phyloP scores from a whole-genome alignment of 2,113 vertebrate genomes.

The Arizona elegans region DNA sequence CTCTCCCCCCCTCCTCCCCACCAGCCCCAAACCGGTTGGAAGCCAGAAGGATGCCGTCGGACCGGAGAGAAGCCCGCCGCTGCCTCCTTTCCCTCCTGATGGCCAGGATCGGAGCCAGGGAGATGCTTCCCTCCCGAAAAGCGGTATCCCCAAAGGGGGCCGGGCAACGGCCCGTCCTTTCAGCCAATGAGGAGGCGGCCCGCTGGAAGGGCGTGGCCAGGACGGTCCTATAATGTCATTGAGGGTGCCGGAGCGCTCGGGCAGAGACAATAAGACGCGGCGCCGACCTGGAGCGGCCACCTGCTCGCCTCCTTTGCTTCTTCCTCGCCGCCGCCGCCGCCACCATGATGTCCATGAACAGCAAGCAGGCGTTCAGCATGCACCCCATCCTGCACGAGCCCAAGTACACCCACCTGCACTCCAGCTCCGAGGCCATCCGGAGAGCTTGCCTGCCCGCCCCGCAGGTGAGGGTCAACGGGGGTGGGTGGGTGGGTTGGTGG shows the following conservation, averaged over 20 bases:
- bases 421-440: conserved; percentile 87
- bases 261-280: conserved; percentile 57
- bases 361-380: conserved; percentile 91
- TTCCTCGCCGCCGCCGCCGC: conserved; percentile 42
- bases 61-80: background rate
- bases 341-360: conserved; percentile 95
- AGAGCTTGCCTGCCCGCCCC: conserved; percentile 85
- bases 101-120: background rate
- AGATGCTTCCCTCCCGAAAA: no score
- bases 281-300: conserved; percentile 42
- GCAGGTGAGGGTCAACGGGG: conserved; percentile 65
- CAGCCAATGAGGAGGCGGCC: conserved; percentile 35
- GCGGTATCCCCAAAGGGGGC: conserved; percentile 9
- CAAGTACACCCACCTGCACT: conserved; percentile 87
- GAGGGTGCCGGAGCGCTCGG: conserved; percentile 53
- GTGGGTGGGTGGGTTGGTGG: no score
- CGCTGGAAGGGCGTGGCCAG: conserved; percentile 40
- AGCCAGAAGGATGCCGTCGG: background rate
- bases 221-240: conserved; percentile 52
- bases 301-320: conserved; percentile 46
- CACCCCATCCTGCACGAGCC: conserved; percentile 89
- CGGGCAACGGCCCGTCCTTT: background rate
- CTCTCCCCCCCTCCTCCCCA: no score
- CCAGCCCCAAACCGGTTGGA: background rate
- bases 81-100: background rate